Evolutionary conservation across 2,888 invertebrate species (phyloP).

Genomic region (Lamellibrachia columna): DNA sequence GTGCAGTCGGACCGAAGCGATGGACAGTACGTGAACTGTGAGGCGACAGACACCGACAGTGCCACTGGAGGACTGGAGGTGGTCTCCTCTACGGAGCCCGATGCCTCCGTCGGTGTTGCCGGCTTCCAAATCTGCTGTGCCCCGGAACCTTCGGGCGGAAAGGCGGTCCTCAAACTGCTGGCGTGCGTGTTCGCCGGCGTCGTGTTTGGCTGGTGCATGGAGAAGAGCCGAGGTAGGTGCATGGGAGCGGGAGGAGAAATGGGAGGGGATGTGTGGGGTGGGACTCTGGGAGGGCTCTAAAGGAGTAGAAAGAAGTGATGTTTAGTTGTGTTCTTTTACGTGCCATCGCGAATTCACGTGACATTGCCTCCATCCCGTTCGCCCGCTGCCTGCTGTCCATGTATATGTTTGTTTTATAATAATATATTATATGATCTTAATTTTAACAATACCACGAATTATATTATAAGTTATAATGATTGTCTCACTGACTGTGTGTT

Average conservation of each 20-base stretch:
- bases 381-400: not conserved
- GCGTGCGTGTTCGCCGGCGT: conserved; percentile 36
- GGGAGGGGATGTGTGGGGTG: not conserved
- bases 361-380: not conserved
- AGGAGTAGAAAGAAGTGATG: no score
- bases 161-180: conserved; percentile 23
- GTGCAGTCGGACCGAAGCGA: not conserved
- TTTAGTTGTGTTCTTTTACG: not conserved
- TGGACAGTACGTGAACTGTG: not conserved
- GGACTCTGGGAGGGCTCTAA: not conserved
- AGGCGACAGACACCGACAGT: not conserved
- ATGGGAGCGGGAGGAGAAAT: not conserved
- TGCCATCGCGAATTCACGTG: not conserved
- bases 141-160: conserved; percentile 22
- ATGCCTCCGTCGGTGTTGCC: not conserved
- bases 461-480: no score
- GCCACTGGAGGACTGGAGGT: not conserved
- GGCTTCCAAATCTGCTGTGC: conserved; percentile 26
- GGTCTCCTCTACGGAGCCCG: not conserved
- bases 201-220: conserved; percentile 39
- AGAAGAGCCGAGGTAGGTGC: conserved; percentile 40
- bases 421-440: no score
- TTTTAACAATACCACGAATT: no score
- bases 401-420: not conserved
- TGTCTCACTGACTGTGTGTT: no score